A percentile compares a stretch with the other conserved stretches of the same genome.
Evolutionary conservation across 2,888 invertebrate species (phyloP).

Genomic region (Drosophila maculinotata): DNA sequence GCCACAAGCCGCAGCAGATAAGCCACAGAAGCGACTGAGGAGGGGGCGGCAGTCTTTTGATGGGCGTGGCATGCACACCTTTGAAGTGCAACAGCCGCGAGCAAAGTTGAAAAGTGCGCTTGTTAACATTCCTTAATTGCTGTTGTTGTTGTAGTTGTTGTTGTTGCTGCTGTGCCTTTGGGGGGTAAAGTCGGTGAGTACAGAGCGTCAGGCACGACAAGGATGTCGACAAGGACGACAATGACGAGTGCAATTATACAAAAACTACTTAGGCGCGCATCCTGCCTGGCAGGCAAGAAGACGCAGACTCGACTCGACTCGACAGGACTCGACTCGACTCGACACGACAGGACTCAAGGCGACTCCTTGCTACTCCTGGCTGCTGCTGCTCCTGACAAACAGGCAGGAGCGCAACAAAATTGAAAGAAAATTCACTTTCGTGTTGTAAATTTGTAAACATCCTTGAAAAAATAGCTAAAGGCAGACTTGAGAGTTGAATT

Average conservation of each 20-base stretch:
- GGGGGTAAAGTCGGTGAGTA: slow-evolving; percentile 12
- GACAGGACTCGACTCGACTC: slow-evolving; percentile 28
- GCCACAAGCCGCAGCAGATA: slow-evolving; percentile 40
- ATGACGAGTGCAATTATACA: slow-evolving; percentile 81
- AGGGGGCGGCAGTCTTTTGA: background rate
- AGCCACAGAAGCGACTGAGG: slow-evolving; percentile 10
- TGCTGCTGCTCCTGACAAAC: slow-evolving; percentile 47
- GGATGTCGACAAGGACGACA: slow-evolving; percentile 76
- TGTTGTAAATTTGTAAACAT: slow-evolving; percentile 81
- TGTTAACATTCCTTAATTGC: slow-evolving; percentile 80
- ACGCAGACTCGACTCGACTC: slow-evolving; percentile 33
- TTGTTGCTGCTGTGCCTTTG: slow-evolving; percentile 26
- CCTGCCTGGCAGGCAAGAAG: slow-evolving; percentile 60
- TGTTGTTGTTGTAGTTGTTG: slow-evolving; percentile 54
- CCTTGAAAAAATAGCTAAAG: slow-evolving; percentile 76
- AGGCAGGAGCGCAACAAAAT: slow-evolving; percentile 65
- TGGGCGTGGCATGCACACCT: slow-evolving; percentile 66
- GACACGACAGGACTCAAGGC: slow-evolving; percentile 36
- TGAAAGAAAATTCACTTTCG: slow-evolving; percentile 82
- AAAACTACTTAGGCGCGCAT: slow-evolving; percentile 80
- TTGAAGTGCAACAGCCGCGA: slow-evolving; percentile 77
- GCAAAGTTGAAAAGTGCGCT: slow-evolving; percentile 81
- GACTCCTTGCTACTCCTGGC: slow-evolving; percentile 18
- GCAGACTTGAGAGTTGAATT: slow-evolving; percentile 55
- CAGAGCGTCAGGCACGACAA: slow-evolving; percentile 31